Evolutionary conservation across 1,140 invertebrate species (phyloP), one percentile per base, ranked within the genome.

Genomic region (Trichonephila clavipes): DNA sequence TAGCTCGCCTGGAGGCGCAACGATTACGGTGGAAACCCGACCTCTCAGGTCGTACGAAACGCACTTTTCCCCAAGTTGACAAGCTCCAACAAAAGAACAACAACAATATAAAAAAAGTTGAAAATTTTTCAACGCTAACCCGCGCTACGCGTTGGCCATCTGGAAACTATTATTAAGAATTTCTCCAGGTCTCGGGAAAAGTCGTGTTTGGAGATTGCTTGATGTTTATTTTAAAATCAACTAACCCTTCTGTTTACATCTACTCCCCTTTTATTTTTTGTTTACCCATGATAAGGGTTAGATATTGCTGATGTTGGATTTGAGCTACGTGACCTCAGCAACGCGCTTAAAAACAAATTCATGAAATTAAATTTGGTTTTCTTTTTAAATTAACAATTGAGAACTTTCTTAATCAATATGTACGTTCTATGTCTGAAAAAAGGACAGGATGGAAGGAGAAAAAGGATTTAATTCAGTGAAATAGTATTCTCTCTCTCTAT

Each of bases 71-170:
- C 72, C 14, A 16, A 18, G 72, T 40, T 77, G 72, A 77, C 72
- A 77, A 51, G 18, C 28, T 77, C 3, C 24, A 77, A 77, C 72
- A 77, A 77, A 28, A 77, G 18, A 77, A 28, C 6, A 18, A 19
- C 14, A 64, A 77, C 16, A 28, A 28, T 28, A 28, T 28, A 34
- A 34, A 8, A n/a, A 19, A n/a, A 66, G 21, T 66, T n/a, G 24
- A 10, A 66, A 66, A n/a, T 8, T 66, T 72, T 72, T 34, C 34
- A 24, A 24, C 69, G 69, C n/a, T n/a, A 72, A 72, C 28, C 14
- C 28, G 12, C 16, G 69, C 72, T 40, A 77, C 72, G 72, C 72
- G 72, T 77, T 77, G 72, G 72, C 51, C 72, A 77, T 77, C 72
- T 77, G 72, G 72, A 77, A 34, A 34, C 72, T 40, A 77, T 77